These are phyloP conservation scores for Drosophila suboccidentalis DNA, from an alignment of 2,888 invertebrate genomes.

Conservation along the genomic window DNA sequence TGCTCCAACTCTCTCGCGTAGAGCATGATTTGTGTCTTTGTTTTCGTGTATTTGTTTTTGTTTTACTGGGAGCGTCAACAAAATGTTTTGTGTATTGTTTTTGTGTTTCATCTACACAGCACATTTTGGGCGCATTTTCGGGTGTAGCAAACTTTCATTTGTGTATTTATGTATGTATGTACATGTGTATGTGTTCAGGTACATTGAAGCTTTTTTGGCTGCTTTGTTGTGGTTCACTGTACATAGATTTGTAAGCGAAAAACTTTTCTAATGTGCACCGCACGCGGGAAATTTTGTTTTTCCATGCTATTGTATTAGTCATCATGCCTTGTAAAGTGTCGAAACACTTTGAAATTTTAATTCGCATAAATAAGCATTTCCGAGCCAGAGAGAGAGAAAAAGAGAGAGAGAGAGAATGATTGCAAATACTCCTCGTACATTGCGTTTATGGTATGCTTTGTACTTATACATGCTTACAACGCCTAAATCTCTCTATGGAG, in stretches of 20 bases:
- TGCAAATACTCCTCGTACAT: slow-evolving; percentile 45
- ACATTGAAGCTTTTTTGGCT: slow-evolving; percentile 21
- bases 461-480: slow-evolving; percentile 5
- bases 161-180: background rate
- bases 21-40: slow-evolving; percentile 38
- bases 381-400: slow-evolving; percentile 21
- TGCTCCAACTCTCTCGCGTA: slow-evolving; percentile 30
- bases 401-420: slow-evolving; percentile 20
- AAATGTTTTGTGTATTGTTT: slow-evolving; percentile 53
- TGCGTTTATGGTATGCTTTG: slow-evolving; percentile 18
- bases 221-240: slow-evolving; percentile 23
- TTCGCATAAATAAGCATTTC: slow-evolving; percentile 68
- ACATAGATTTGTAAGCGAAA: slow-evolving; percentile 4
- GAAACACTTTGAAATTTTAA: slow-evolving; percentile 61
- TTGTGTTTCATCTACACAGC: slow-evolving; percentile 44
- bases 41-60: slow-evolving; percentile 32
- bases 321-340: slow-evolving; percentile 56
- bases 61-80: slow-evolving; percentile 45
- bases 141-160: slow-evolving; percentile 6
- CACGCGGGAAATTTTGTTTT: slow-evolving; percentile 3
- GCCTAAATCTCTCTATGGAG: slow-evolving; percentile 13
- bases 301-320: slow-evolving; percentile 40
- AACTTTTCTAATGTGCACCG: slow-evolving; percentile 13
- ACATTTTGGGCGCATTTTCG: slow-evolving; percentile 42
- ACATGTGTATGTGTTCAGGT: background rate